Percentiles rank a stretch among this genome's conserved stretches.
phyloP scores from a whole-genome alignment of 2,113 vertebrate species.

The Cariama cristata region DNA sequence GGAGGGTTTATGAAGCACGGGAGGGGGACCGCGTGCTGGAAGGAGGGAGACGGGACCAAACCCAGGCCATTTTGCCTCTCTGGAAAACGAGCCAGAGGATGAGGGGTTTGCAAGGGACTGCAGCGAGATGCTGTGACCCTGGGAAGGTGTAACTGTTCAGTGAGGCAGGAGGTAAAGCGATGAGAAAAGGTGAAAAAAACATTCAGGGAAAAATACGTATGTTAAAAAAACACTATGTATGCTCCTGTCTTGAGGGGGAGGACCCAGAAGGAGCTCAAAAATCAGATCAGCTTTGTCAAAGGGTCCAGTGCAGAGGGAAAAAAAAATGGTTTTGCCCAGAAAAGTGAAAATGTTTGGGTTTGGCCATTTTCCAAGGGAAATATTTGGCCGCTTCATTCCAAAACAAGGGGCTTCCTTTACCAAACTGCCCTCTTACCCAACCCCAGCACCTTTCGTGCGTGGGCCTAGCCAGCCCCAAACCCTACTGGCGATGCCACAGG shows the following conservation, averaged over 20 bases:
- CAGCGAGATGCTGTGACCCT: background rate
- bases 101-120: background rate
- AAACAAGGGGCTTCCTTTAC: background rate
- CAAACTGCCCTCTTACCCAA: background rate
- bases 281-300: background rate
- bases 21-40: background rate
- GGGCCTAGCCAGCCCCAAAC: too few relatives aligned
- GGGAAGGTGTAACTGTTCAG: background rate
- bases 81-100: background rate
- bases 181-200: background rate
- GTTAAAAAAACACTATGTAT: accelerated
- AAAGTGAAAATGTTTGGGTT: background rate
- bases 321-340: background rate
- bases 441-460: accelerated
- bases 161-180: background rate
- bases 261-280: background rate
- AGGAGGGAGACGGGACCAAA: background rate
- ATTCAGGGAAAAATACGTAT: accelerated
- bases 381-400: background rate
- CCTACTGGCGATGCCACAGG: background rate
- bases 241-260: background rate
- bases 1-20: background rate
- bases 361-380: background rate
- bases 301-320: accelerated
- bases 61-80: accelerated